Percentiles rank a stretch among this genome's conserved stretches.
Conservation (phyloP, 2,888 invertebrate genomes). For the Eubasilissa splendida region DNA sequence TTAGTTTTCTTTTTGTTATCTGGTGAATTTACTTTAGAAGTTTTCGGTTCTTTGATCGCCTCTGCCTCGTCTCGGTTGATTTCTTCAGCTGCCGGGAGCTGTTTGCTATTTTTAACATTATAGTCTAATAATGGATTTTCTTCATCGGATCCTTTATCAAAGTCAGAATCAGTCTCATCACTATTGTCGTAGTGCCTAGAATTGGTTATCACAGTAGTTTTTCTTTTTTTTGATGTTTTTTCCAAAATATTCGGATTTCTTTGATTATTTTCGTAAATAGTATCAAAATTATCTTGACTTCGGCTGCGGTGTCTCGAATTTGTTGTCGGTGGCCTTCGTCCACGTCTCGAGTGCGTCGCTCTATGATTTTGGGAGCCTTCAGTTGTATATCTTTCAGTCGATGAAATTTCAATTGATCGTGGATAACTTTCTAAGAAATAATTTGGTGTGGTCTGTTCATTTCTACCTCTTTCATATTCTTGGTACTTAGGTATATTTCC, state of each 20-base stretch:
- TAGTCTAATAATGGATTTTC: background rate
- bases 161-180: constrained; percentile 44
- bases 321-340: background rate
- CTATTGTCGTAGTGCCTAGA: constrained; percentile 67
- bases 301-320: background rate
- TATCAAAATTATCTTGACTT: background rate
- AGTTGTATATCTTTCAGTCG: background rate
- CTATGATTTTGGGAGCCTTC: background rate
- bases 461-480: too few relatives aligned
- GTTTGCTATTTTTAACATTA: constrained; percentile 35
- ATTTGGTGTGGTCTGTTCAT: too few relatives aligned
- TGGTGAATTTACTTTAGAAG: background rate
- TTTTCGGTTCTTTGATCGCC: background rate
- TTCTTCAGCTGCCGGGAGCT: background rate
- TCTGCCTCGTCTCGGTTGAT: background rate
- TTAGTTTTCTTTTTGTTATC: constrained; percentile 30
- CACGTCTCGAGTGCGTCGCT: background rate
- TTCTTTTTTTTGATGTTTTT: constrained; percentile 62
- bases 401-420: background rate
- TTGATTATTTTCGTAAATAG: constrained; percentile 27
- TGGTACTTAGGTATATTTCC: too few relatives aligned
- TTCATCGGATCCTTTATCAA: constrained; percentile 12
- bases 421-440: too few relatives aligned
- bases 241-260: constrained; percentile 55
- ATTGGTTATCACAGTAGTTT: constrained; percentile 69